Conservation (phyloP, 2,888 invertebrate genomes). For the Netelia melanura region DNA sequence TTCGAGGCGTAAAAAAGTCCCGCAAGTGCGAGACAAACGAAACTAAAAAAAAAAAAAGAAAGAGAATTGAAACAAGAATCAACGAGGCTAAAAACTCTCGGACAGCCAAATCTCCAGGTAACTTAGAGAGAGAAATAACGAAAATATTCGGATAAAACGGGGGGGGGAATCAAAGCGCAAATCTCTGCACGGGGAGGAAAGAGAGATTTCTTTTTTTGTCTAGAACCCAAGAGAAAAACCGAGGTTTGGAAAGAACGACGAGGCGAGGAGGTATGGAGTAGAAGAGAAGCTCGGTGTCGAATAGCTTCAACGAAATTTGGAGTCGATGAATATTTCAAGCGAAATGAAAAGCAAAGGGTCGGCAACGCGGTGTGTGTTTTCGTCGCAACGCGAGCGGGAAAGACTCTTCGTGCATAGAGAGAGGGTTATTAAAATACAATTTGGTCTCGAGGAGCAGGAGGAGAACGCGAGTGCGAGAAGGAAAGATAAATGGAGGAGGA, state of each 20-base stretch:
- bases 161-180: background rate
- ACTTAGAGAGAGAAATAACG: background rate
- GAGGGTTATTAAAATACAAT: constrained; percentile 72
- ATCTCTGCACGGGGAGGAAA: too few relatives aligned
- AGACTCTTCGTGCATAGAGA: constrained; percentile 70
- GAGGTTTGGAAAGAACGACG: background rate
- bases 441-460: constrained; percentile 57
- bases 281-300: constrained; percentile 24
- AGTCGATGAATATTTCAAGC: constrained; percentile 62
- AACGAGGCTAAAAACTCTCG: background rate
- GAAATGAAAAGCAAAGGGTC: constrained; percentile 62
- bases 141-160: background rate
- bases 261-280: background rate
- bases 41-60: background rate
- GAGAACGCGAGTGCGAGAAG: constrained; percentile 32
- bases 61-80: background rate
- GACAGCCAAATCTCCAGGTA: background rate
- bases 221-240: too few relatives aligned
- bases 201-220: too few relatives aligned
- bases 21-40: background rate
- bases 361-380: background rate
- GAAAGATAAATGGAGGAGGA: background rate
- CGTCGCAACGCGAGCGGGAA: constrained; percentile 4
- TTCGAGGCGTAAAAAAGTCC: background rate
- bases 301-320: constrained; percentile 59